Evolutionary conservation across 2,113 vertebrate species (phyloP), one percentile per base, ranked within the genome.

Genomic region (Guaruba guarouba): DNA sequence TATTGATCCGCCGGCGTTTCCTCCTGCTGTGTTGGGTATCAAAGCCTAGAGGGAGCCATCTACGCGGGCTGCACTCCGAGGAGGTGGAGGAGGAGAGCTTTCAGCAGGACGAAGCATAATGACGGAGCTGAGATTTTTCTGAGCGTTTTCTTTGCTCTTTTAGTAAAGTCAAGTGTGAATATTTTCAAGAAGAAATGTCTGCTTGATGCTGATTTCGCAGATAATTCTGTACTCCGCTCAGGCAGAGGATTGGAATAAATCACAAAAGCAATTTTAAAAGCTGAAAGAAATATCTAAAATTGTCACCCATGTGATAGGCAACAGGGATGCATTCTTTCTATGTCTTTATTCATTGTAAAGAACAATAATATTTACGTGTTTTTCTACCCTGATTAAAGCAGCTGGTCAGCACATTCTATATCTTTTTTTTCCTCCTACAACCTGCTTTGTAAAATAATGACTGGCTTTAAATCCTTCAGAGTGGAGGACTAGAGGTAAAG

Each of bases 41-140:
- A 69, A 59, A 79, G 94, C 97, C 97, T 97, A 98, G 98, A 98
- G 98, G 98, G 98, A 97, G 98, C 96, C 96, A 95, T 96, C 73
- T 81, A 75, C 86, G 91, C 96, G 49, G 83, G 63, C 63, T 89
- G 90, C 2, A 59, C 61, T 23, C 51, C 46, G 29, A 57, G 31
- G 79, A 59, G 43, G 52, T 51, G 77, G 18, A 46, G 73, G 8
- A 48, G 78, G 17, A 67, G 57, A 28, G 86, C 33, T 35, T 41
- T 66, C 68, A 27, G 68, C 71, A 41, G 63, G 20, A 67, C 1
- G 10, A 25, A 64, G 43, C 28, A 5, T 17, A 13, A 51, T 17
- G 73, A 73, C 68, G 31, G 57, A 49, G 54, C n/a, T 48, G 77
- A 54, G 82, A 11, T 35, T 86, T 87, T 80, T 71, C 83, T 17